phyloP scores from a whole-genome alignment of 2,797 vertebrate species.

The Molossus molossus region DNA sequence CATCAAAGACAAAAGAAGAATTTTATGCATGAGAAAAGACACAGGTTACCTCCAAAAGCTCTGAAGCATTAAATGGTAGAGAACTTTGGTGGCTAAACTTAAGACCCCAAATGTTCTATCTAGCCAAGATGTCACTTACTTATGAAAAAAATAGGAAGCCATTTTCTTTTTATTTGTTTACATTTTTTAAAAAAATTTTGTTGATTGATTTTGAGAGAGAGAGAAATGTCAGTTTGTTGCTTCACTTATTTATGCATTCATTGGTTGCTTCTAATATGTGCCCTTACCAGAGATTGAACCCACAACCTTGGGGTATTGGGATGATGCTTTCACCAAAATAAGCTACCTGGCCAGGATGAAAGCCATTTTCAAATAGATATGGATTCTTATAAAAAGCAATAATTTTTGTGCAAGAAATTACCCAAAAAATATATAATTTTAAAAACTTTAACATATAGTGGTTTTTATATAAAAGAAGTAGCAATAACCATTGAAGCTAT shows the following conservation, averaged over 20 bases:
- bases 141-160: neutral
- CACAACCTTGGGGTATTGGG: no score
- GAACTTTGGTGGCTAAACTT: slow-evolving; percentile 10
- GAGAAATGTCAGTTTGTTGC: no score
- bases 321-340: no score
- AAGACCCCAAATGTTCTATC: slow-evolving; percentile 1
- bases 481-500: neutral
- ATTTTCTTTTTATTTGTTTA: neutral
- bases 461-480: neutral
- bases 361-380: slow-evolving; percentile 24
- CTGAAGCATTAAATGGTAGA: neutral
- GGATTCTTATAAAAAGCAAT: neutral
- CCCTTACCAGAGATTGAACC: no score
- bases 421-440: neutral
- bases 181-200: no score
- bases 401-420: slow-evolving; percentile 24
- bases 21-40: neutral
- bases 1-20: slow-evolving; percentile 47
- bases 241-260: no score
- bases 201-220: no score
- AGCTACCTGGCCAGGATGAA: no score
- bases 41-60: neutral
- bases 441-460: neutral
- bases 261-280: no score
- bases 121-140: neutral